Conservation (phyloP, 2,797 vertebrate species). For the Sarcophilus harrisii region DNA sequence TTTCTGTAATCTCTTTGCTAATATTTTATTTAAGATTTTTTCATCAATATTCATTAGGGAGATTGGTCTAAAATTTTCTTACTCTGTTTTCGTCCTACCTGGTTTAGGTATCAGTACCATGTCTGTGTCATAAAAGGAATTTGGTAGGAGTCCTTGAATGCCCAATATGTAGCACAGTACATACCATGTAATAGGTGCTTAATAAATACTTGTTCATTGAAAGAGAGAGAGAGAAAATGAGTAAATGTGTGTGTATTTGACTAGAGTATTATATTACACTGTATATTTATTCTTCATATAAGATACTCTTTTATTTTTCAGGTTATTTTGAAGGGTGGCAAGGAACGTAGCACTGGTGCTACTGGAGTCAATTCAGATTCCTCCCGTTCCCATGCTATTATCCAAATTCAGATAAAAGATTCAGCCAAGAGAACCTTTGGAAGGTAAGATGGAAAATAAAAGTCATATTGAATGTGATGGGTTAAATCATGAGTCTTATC, state of each 20-base stretch:
- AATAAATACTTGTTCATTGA: not conserved
- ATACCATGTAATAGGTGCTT: too few relatives aligned
- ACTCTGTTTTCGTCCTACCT: too few relatives aligned
- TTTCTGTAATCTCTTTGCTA: too few relatives aligned
- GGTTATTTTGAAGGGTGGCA: conserved; percentile 91
- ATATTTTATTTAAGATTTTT: too few relatives aligned
- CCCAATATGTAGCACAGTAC: too few relatives aligned
- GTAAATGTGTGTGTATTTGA: not conserved
- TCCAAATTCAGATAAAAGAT: conserved; percentile 93
- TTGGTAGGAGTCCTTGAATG: too few relatives aligned
- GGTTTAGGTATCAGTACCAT: too few relatives aligned
- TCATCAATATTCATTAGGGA: too few relatives aligned
- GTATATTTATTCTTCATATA: conserved; percentile 42
- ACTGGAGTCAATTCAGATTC: conserved; percentile 93
- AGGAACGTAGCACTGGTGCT: conserved; percentile 90
- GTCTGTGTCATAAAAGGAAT: too few relatives aligned
- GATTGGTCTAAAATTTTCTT: too few relatives aligned
- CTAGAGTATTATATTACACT: not conserved
- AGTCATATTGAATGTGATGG: conserved; percentile 49
- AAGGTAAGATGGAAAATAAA: conserved; percentile 84
- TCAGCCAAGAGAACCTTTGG: conserved; percentile 87
- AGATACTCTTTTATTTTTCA: conserved; percentile 77
- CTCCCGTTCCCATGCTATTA: conserved; percentile 95
- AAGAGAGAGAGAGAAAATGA: not conserved
- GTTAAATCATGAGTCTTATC: conserved; percentile 61